These are phyloP conservation scores for Aphelenchoides avenae DNA, from an alignment of 1,140 invertebrate species.

Conservation along the genomic window DNA sequence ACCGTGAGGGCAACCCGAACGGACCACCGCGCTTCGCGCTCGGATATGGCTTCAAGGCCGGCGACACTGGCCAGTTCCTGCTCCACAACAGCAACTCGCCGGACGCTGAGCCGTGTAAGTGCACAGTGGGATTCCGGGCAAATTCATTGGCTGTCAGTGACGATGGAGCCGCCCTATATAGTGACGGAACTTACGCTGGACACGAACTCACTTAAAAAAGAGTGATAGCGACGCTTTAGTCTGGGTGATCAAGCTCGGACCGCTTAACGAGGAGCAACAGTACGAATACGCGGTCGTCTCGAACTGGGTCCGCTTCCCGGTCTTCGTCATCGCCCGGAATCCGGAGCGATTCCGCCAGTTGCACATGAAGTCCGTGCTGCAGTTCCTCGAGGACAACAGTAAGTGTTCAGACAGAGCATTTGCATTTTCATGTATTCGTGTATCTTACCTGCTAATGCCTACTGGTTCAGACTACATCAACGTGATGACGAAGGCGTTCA, in stretches of 20 bases:
- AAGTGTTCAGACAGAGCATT: conserved; percentile 23
- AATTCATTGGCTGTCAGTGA: not conserved
- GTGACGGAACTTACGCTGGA: not conserved
- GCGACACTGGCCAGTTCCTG: conserved; percentile 58
- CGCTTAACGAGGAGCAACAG: conserved; percentile 59
- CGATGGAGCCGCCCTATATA: not conserved
- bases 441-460: conserved; percentile 2
- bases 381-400: conserved; percentile 59
- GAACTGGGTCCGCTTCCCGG: conserved; percentile 58
- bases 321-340: conserved; percentile 59
- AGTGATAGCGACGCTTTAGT: conserved; percentile 33
- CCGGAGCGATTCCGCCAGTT: conserved; percentile 52
- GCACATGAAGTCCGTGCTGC: conserved; percentile 57
- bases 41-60: conserved; percentile 58
- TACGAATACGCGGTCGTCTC: conserved; percentile 59
- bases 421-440: not conserved
- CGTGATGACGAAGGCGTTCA: conserved; percentile 59
- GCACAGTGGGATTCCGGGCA: not conserved
- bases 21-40: conserved; percentile 57
- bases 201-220: not conserved
- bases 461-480: conserved; percentile 57
- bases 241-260: conserved; percentile 59
- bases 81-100: conserved; percentile 56
- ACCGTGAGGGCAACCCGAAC: conserved; percentile 57
- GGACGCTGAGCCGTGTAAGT: conserved; percentile 56